Conservation (phyloP, 2,888 invertebrate genomes). For the Stratiomys singularior region DNA sequence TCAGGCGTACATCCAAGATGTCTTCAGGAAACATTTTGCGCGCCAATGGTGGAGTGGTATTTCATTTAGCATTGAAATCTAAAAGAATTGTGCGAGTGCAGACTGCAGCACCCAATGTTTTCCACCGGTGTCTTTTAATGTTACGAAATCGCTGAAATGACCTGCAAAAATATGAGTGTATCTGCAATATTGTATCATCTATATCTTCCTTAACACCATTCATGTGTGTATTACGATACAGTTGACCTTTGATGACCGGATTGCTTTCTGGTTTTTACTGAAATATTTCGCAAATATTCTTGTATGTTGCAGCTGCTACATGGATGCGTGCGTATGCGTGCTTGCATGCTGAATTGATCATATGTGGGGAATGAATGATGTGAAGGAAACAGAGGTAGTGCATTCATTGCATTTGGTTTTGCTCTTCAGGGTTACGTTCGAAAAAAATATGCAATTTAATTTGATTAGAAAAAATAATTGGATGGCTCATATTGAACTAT, state of each 20-base stretch:
- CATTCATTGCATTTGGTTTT: too few relatives aligned
- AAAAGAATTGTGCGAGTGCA: background rate
- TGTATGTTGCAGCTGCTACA: background rate
- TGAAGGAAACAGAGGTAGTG: too few relatives aligned
- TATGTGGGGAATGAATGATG: too few relatives aligned
- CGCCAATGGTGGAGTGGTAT: background rate
- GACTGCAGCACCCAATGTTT: too few relatives aligned
- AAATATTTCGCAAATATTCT: slow-evolving; percentile 22
- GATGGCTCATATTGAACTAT: too few relatives aligned
- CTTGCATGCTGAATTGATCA: too few relatives aligned
- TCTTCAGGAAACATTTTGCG: background rate
- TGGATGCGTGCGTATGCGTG: background rate
- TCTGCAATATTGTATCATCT: background rate
- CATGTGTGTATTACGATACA: background rate
- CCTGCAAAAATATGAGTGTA: background rate
- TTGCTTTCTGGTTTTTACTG: slow-evolving; percentile 24
- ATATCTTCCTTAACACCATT: background rate
- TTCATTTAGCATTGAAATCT: slow-evolving; percentile 7
- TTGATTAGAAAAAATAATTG: too few relatives aligned
- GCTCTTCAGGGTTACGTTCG: too few relatives aligned
- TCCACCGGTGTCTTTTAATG: background rate
- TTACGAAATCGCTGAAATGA: background rate
- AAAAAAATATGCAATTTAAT: too few relatives aligned
- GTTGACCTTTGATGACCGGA: slow-evolving; percentile 26
- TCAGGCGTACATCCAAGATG: too few relatives aligned